Conservation (phyloP, 2,797 vertebrate genomes). For the Sebastes steindachneri region DNA sequence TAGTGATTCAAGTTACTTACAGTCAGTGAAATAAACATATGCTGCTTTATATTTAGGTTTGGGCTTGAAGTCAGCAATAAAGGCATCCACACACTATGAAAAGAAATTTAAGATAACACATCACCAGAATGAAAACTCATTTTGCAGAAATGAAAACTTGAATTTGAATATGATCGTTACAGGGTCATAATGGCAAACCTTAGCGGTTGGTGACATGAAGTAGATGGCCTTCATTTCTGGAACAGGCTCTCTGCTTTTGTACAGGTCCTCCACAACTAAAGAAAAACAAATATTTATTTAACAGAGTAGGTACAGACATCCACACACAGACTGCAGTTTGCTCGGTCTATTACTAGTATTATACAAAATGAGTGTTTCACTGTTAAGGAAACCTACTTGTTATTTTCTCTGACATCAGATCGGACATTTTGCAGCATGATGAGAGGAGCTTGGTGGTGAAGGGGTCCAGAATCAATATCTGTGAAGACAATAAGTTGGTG, state of each 20-base stretch:
- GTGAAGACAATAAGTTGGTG: slow-evolving; percentile 19
- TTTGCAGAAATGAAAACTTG: not conserved
- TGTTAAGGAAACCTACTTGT: slow-evolving; percentile 83
- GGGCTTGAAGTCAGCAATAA: slow-evolving; percentile 90
- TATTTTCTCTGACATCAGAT: slow-evolving; percentile 92
- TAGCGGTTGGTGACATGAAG: slow-evolving; percentile 92
- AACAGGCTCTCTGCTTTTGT: slow-evolving; percentile 93
- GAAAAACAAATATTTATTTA: slow-evolving; percentile 22
- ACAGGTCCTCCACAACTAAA: slow-evolving; percentile 95
- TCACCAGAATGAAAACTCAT: not conserved
- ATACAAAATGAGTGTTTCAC: not conserved
- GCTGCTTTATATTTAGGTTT: slow-evolving; percentile 95
- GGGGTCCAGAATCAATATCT: slow-evolving; percentile 94
- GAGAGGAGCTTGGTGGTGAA: slow-evolving; percentile 95
- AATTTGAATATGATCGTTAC: not conserved
- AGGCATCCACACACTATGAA: slow-evolving; percentile 90
- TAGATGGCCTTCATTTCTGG: slow-evolving; percentile 96
- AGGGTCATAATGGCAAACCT: slow-evolving; percentile 80
- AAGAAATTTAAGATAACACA: not conserved
- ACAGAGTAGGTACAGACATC: not conserved
- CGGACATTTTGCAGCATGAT: slow-evolving; percentile 95
- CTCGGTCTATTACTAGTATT: not conserved
- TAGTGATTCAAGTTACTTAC: slow-evolving; percentile 82
- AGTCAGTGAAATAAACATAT: slow-evolving; percentile 97
- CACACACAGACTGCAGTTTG: not conserved